Percentiles rank a stretch among this genome's conserved stretches.
Evolutionary conservation across 2,888 invertebrate species (phyloP).

Genomic region (Ganaspis brasiliensis): DNA sequence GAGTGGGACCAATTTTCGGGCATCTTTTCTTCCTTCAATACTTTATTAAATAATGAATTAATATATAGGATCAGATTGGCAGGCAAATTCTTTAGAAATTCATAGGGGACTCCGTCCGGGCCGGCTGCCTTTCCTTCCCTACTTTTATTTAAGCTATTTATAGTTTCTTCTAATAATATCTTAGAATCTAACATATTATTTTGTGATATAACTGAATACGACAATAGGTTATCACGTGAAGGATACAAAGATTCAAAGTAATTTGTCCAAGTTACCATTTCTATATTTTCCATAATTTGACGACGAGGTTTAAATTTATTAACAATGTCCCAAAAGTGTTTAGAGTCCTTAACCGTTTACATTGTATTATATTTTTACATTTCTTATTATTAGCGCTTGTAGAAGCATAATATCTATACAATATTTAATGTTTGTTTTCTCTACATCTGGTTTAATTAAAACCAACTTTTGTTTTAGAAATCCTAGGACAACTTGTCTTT

Average conservation of each 20-base stretch:
- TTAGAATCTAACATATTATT: neutral
- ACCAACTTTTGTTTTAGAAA: too few relatives aligned
- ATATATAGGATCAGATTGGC: too few relatives aligned
- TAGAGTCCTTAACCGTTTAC: neutral
- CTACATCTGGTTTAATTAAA: too few relatives aligned
- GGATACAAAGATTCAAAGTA: neutral
- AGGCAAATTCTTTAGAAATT: neutral
- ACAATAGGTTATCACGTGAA: neutral
- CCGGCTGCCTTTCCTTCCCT: neutral
- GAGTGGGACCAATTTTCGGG: neutral
- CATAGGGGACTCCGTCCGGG: neutral
- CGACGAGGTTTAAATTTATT: neutral
- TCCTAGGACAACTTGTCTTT: too few relatives aligned
- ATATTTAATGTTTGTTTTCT: too few relatives aligned
- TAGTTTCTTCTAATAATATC: too few relatives aligned
- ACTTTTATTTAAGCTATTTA: neutral
- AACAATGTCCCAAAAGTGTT: neutral
- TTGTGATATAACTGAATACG: too few relatives aligned
- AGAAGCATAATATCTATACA: too few relatives aligned
- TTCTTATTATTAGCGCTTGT: too few relatives aligned
- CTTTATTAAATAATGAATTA: too few relatives aligned
- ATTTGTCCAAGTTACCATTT: too few relatives aligned
- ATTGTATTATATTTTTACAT: neutral
- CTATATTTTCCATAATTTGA: neutral
- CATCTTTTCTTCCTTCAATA: neutral